These are phyloP conservation scores for Salminus brasiliensis DNA, from an alignment of 2,113 vertebrate species.

Conservation along the genomic window DNA sequence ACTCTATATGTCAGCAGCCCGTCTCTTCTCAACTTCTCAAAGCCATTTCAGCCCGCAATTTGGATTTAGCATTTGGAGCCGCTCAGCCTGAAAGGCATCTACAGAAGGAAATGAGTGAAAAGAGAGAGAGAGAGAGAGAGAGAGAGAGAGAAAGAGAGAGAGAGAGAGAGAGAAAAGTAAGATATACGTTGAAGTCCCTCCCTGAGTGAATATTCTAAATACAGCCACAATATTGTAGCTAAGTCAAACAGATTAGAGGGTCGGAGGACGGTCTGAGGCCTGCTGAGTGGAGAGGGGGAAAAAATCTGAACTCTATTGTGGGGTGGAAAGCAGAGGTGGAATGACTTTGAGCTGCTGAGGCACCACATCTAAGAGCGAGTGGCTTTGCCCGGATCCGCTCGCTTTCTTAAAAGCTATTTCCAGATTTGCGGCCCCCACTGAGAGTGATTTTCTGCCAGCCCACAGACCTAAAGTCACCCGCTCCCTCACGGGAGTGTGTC, in stretches of 20 bases:
- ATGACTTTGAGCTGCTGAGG: constrained; percentile 19
- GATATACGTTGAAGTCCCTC: not conserved
- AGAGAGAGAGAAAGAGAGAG: too few relatives aligned
- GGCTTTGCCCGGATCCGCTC: constrained; percentile 51
- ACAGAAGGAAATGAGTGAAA: not conserved
- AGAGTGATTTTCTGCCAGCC: constrained; percentile 39
- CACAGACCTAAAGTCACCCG: constrained; percentile 2
- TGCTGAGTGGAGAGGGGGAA: not conserved
- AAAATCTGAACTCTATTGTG: constrained; percentile 25
- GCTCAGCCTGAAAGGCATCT: not conserved
- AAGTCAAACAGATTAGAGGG: constrained; percentile 2
- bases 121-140: not conserved
- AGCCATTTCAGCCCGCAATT: too few relatives aligned
- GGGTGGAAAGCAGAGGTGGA: constrained; percentile 5
- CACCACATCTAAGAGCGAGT: constrained; percentile 32
- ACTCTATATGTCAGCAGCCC: constrained; percentile 48
- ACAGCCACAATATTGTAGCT: constrained; percentile 24
- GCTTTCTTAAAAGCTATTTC: constrained; percentile 53
- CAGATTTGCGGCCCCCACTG: constrained; percentile 26
- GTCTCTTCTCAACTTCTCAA: too few relatives aligned
- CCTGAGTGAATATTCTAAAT: not conserved
- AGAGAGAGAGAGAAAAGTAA: too few relatives aligned
- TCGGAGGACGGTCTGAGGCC: not conserved
- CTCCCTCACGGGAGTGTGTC: not conserved
- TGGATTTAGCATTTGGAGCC: not conserved